Base-by-base conservation (phyloP, 2,888 invertebrate genomes). In the Drosophila sordidapex region DNA sequence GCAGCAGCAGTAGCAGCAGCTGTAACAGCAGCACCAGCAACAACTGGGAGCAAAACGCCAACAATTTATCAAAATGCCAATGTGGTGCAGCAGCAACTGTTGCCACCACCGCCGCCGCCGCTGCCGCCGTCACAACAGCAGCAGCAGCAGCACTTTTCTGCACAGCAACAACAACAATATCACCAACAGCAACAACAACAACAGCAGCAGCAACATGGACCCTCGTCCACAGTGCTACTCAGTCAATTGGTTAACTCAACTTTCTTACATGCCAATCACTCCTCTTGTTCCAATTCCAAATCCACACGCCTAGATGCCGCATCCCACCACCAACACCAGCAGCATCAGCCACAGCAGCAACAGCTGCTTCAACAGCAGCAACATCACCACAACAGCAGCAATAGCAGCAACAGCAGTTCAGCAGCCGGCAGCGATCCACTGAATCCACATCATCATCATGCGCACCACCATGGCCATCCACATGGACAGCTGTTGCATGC, bases 191-290 rank as follows among this genome's bases (percentile, higher is more conserved):
- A 79, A 0, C 82, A 86, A 31, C 87, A 77, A 6, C 75, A 72
- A 2, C 80, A 76, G 21, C 82, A 85, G 11, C 89, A 76, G 66
- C 90, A 89, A 71, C 90, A 88, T 81, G 92, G 92, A 86, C 92
- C 92, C 76, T 94, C 94, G 90, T 94, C 94, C 91, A 94, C 94
- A 87, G 93, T 94, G 71, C 92, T 94, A 82, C 94, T 93, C 78
- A 92, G 93, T 88, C 93, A 93, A 91, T 91, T 93, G 91, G 93
- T 93, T 92, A 93, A 93, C 91, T 92, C 93, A 77, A 93, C 93
- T 79, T 93, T 93, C 89, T 92, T 92, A 87, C 83, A 86, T 79
- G 75, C 87, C 81, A 90, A 60, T 80, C 79, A 61, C 82, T 87
- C 62, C 73, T 81, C 86, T 79, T 72, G 73, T 83, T 77, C 86